Percentiles rank a stretch among this genome's conserved stretches.
phyloP scores from a whole-genome alignment of 2,888 invertebrate genomes.

The Spicauda simplicius region DNA sequence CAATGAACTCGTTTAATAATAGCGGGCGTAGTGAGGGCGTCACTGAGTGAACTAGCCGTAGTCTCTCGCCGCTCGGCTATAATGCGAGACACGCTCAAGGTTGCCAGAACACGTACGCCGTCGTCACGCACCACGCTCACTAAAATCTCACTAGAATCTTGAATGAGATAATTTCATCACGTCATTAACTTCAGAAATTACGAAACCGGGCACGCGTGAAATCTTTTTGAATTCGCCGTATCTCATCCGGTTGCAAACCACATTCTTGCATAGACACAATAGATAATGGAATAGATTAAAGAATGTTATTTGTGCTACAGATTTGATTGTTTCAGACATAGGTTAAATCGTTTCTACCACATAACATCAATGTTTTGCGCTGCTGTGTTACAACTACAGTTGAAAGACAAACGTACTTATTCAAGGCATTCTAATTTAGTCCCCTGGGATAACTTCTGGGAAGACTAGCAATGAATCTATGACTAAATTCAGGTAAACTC shows the following conservation, averaged over 20 bases:
- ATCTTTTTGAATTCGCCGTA: slow-evolving; percentile 36
- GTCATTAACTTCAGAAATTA: slow-evolving; percentile 38
- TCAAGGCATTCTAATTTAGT: too few relatives aligned
- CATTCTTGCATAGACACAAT: slow-evolving; percentile 21
- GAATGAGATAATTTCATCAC: slow-evolving; percentile 51
- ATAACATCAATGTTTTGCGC: too few relatives aligned
- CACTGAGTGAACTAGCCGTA: slow-evolving; percentile 49
- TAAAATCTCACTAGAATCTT: slow-evolving; percentile 57
- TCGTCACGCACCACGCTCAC: slow-evolving; percentile 55
- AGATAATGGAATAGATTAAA: slow-evolving; percentile 7
- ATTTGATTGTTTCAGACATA: slow-evolving; percentile 2
- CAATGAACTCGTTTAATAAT: slow-evolving; percentile 85
- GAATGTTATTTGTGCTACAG: slow-evolving; percentile 1
- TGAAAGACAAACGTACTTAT: too few relatives aligned
- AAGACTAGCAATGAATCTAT: too few relatives aligned
- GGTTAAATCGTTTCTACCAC: neutral
- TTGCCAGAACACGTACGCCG: slow-evolving; percentile 53
- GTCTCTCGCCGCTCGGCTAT: slow-evolving; percentile 46
- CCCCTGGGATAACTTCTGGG: too few relatives aligned
- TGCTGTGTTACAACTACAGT: too few relatives aligned
- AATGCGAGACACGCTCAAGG: slow-evolving; percentile 67
- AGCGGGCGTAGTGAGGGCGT: slow-evolving; percentile 79
- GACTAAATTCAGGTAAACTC: too few relatives aligned
- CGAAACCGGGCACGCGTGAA: slow-evolving; percentile 36
- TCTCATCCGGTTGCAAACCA: slow-evolving; percentile 27